These are phyloP conservation scores for Crax fasciolata DNA, from an alignment of 2,797 vertebrate species.

Conservation along the genomic window DNA sequence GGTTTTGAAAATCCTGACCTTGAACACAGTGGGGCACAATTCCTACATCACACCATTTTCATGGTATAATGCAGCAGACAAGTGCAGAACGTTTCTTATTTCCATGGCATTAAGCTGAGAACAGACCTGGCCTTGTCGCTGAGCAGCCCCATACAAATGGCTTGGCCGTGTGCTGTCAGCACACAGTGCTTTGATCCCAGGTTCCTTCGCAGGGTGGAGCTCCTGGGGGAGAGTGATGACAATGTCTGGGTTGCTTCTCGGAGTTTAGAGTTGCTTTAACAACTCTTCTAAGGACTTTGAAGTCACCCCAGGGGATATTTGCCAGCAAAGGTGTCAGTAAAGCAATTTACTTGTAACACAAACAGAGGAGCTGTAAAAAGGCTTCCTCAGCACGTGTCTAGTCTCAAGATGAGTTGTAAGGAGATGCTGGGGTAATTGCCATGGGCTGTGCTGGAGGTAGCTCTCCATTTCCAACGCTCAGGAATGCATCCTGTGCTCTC, in stretches of 20 bases:
- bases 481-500: background rate
- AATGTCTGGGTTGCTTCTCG: background rate
- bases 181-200: background rate
- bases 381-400: background rate
- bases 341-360: slow-evolving; percentile 26
- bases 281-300: background rate
- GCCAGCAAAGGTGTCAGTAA: slow-evolving; percentile 19
- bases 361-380: background rate
- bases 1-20: background rate
- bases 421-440: background rate
- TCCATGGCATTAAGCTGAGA: background rate
- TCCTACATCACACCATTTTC: background rate
- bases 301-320: background rate
- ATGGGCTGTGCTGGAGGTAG: background rate
- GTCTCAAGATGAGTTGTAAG: background rate
- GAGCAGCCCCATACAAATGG: background rate
- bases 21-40: background rate
- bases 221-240: background rate
- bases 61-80: background rate
- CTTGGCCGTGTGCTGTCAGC: background rate
- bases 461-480: background rate
- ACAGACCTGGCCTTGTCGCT: background rate
- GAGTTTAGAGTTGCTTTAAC: background rate
- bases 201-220: background rate
- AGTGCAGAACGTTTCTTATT: background rate